Base-by-base conservation (phyloP, 2,888 invertebrate genomes). In the Pseudoips prasinana region DNA sequence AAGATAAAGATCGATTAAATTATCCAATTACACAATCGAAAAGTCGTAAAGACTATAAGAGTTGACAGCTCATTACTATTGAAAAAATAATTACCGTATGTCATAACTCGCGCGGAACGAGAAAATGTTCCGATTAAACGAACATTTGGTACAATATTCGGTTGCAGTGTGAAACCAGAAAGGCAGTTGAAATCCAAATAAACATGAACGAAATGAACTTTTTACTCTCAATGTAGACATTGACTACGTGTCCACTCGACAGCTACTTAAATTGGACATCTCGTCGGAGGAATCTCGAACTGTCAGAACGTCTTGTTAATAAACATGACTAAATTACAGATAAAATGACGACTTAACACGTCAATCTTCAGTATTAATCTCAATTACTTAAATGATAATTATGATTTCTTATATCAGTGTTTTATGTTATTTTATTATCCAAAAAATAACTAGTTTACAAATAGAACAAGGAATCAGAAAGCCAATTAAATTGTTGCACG, bases 1-100 rank as follows among this genome's bases (percentile, higher is more conserved):
- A 68, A 67, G 73, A 77, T 77, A 75, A 71, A 51, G 62, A 75
- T 76, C 76, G 53, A 58, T 65, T 69, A 68, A 68, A 71, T 76
- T 72, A 66, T 64, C 58, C 75, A 75, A 75, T 78, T 74, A 74
- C 55, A 64, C 67, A 67, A 73, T 71, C 64, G 64, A 66, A 66
- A 64, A 58, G 44, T 55, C 43, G 54, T 69, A 73, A 74, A 67
- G 62, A 64, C 58, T 65, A 59, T 50, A 58, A 45, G 54, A 69
- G 57, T 58, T 69, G 73, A 70, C 70, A 61, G 64, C 61, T 71
- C 64, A 71, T 74, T 72, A 71, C 55, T 64, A 58, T 53, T 64
- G 40, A 60, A 72, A 66, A 65, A 49, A 54, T 17, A 29, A 46
- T 30, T 61, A 62, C 59, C 36, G 41, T 61, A 64, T 63, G 51